Evolutionary conservation across 2,888 invertebrate species (phyloP).

Genomic region (Drosophila monieri): DNA sequence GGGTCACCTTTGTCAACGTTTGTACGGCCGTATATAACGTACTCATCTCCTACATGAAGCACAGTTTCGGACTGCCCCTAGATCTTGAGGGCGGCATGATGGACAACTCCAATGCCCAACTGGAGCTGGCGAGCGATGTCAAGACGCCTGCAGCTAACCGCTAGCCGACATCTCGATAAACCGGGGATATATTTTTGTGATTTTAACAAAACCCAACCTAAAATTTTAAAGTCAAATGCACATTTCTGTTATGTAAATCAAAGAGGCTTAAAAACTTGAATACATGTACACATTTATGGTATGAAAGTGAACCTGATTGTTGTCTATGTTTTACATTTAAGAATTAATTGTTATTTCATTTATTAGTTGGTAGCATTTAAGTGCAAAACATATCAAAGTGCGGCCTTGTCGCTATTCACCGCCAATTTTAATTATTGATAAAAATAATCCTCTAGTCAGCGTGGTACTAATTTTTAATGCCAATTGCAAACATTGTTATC

Average conservation of each 20-base stretch:
- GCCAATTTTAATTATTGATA: background rate
- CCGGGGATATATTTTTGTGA: constrained; percentile 6
- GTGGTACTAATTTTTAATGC: background rate
- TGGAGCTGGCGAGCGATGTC: background rate
- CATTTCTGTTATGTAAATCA: constrained; percentile 13
- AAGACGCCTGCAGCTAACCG: background rate
- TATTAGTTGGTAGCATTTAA: background rate
- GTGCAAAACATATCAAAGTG: background rate
- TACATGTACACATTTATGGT: constrained; percentile 24
- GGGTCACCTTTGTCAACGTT: constrained; percentile 94
- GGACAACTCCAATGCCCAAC: background rate
- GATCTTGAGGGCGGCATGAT: constrained; percentile 23
- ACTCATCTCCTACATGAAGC: constrained; percentile 95
- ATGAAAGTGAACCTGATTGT: constrained; percentile 1
- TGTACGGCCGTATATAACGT: constrained; percentile 94
- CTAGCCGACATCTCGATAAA: background rate
- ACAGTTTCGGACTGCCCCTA: constrained; percentile 80
- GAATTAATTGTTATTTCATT: too few relatives aligned
- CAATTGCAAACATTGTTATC: background rate
- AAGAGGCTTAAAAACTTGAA: constrained; percentile 31
- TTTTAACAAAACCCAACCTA: constrained; percentile 5
- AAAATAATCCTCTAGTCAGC: constrained; percentile 1
- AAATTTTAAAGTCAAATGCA: constrained; percentile 15
- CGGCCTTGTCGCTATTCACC: background rate
- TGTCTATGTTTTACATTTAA: constrained; percentile 12